Conservation (phyloP, 2,888 invertebrate genomes). For the Drosophila rellima region DNA sequence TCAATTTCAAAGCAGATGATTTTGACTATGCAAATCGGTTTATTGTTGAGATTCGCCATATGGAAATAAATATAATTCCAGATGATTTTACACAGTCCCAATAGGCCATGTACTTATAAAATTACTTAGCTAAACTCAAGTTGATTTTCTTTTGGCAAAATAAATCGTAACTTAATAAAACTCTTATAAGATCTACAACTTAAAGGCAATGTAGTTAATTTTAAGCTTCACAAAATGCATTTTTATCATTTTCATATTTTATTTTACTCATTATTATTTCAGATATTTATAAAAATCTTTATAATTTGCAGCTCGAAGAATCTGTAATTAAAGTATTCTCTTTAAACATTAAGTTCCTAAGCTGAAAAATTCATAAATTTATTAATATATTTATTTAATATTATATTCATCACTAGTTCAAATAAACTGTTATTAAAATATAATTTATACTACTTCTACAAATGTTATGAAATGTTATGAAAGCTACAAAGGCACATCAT, state of each 20-base stretch:
- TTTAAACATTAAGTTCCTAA: not conserved
- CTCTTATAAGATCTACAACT: not conserved
- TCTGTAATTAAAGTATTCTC: no score
- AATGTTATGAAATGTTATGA: not conserved
- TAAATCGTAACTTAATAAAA: not conserved
- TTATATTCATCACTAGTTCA: not conserved
- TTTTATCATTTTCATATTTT: not conserved
- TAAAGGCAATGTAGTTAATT: not conserved
- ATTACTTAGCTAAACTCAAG: not conserved
- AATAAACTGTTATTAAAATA: not conserved
- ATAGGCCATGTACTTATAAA: not conserved
- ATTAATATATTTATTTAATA: not conserved
- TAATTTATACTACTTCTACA: not conserved
- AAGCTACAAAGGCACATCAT: not conserved
- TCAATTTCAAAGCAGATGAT: conserved; percentile 56
- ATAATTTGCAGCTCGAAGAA: not conserved
- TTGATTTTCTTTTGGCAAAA: not conserved
- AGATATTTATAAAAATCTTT: not conserved
- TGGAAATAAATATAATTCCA: not conserved
- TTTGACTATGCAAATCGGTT: conserved; percentile 51
- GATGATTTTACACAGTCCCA: not conserved
- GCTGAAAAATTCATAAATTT: not conserved
- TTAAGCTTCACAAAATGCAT: not conserved
- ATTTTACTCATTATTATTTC: not conserved
- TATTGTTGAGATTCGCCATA: conserved; percentile 34